Conservation (phyloP, 2,797 vertebrate species). For the Onychomys torridus region DNA sequence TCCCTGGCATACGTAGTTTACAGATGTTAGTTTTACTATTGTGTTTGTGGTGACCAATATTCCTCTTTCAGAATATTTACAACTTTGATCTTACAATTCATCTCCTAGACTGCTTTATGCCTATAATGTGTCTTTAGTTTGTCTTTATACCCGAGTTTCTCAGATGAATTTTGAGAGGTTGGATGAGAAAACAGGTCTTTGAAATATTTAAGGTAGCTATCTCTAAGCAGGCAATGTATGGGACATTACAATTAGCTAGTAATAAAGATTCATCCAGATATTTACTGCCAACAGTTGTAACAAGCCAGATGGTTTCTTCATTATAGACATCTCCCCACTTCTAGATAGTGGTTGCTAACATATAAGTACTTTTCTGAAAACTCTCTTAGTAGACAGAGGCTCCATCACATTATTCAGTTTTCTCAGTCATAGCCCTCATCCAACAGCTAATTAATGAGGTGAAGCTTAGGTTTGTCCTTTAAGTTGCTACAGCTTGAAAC, state of each 20-base stretch:
- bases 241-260: not conserved
- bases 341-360: not conserved
- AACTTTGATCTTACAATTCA: slow-evolving; percentile 44
- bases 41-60: slow-evolving; percentile 57
- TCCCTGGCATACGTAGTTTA: slow-evolving; percentile 49
- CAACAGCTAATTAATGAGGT: not conserved
- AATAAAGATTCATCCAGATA: not conserved
- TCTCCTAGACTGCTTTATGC: slow-evolving; percentile 64
- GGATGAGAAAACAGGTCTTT: not conserved
- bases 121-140: slow-evolving; percentile 44
- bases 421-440: not conserved
- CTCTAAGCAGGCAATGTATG: not conserved
- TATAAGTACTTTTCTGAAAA: not conserved
- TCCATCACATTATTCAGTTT: not conserved
- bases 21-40: not conserved
- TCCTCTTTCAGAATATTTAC: slow-evolving; percentile 57
- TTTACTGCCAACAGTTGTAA: not conserved
- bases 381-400: not conserved
- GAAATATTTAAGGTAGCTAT: not conserved
- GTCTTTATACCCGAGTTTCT: not conserved
- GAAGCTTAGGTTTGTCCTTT: not conserved
- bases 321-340: not conserved
- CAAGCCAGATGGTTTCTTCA: not conserved
- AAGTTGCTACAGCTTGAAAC: not conserved
- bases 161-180: slow-evolving; percentile 45